Conservation (phyloP, 2,888 invertebrate genomes). For the Heliconius erato region DNA sequence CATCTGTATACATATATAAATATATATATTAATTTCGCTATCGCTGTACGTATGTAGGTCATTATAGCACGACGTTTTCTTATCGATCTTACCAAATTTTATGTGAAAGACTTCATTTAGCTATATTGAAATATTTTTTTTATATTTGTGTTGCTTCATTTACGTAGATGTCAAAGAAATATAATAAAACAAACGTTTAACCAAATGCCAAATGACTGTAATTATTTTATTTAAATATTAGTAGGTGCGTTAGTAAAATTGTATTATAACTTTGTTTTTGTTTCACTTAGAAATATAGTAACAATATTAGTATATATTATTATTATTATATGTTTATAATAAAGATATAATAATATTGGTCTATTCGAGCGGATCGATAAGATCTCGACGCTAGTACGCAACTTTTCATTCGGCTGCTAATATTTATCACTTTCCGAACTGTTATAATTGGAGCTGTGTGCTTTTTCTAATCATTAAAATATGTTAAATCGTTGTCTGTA, state of each 20-base stretch:
- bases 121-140: background rate
- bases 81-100: constrained; percentile 50
- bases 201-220: too few species aligned
- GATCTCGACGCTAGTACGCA: constrained; percentile 61
- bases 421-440: constrained; percentile 68
- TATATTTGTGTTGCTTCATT: background rate
- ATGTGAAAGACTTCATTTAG: background rate
- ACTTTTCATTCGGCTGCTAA: constrained; percentile 78
- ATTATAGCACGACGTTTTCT: constrained; percentile 58
- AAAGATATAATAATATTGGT: background rate
- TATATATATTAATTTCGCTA: constrained; percentile 68
- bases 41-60: constrained; percentile 77
- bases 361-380: constrained; percentile 52
- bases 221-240: background rate
- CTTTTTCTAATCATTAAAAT: constrained; percentile 73
- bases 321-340: background rate
- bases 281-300: background rate
- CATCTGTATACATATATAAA: constrained; percentile 37
- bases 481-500: constrained; percentile 42
- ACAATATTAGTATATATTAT: too few species aligned
- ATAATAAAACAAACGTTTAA: too few species aligned
- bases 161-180: too few species aligned
- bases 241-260: background rate
- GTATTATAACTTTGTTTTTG: background rate
- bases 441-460: constrained; percentile 73